These are phyloP conservation scores for Cossypha dichroa DNA, from an alignment of 2,797 vertebrate genomes.

Conservation along the genomic window DNA sequence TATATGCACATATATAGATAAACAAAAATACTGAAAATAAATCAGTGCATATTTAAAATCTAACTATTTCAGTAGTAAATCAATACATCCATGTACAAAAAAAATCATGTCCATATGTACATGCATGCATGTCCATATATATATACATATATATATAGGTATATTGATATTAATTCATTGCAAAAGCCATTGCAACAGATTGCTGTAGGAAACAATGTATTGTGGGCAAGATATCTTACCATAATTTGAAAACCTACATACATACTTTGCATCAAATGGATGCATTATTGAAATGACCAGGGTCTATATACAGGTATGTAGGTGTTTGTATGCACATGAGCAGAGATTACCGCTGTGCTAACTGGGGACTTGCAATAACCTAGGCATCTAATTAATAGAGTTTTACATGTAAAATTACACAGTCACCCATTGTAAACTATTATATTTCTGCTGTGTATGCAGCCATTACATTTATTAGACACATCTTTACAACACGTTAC, in stretches of 20 bases:
- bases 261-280: not conserved
- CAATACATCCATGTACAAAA: not conserved
- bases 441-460: not conserved
- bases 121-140: not conserved
- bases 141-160: not conserved
- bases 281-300: not conserved
- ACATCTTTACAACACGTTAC: not conserved
- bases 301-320: fast-evolving
- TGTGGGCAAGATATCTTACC: not conserved
- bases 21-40: not conserved
- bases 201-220: not conserved
- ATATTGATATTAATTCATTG: not conserved
- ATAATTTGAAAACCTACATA: not conserved
- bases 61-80: not conserved
- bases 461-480: not conserved
- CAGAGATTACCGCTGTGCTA: not conserved
- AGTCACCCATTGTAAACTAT: not conserved
- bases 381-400: not conserved
- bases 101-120: not conserved
- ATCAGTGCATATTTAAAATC: not conserved
- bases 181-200: not conserved
- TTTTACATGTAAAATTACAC: not conserved
- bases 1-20: not conserved
- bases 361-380: not conserved
- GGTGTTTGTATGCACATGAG: not conserved